Percentiles rank a stretch among this genome's conserved stretches.
phyloP scores from a whole-genome alignment of 1,140 invertebrate species.

The Listronotus oregonensis region DNA sequence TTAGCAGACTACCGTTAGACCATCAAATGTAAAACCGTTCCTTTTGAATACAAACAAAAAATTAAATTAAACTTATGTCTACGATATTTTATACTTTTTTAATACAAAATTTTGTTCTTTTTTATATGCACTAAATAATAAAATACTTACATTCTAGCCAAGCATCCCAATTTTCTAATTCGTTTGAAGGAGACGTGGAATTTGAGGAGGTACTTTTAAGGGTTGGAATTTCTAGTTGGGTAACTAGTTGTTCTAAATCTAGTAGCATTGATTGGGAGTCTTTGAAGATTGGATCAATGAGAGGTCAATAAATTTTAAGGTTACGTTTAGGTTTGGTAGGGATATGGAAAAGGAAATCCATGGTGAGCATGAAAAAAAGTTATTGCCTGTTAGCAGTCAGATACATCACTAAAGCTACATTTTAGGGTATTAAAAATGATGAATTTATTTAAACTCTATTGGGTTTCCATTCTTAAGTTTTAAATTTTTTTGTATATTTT shows the following conservation, averaged over 20 bases:
- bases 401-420: constrained; percentile 16
- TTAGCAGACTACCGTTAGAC: too few species aligned
- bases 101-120: too few species aligned
- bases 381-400: neutral
- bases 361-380: constrained; percentile 45
- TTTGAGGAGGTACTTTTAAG: constrained; percentile 27
- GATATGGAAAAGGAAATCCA: constrained; percentile 42
- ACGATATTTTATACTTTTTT: too few species aligned
- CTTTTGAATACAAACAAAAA: too few species aligned
- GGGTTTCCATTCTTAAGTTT: too few species aligned
- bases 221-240: constrained; percentile 48
- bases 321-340: constrained; percentile 41
- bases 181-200: constrained; percentile 33
- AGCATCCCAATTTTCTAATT: constrained; percentile 50
- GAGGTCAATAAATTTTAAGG: constrained; percentile 24
- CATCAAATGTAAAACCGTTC: too few species aligned
- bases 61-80: too few species aligned
- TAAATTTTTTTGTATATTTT: too few species aligned
- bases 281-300: constrained; percentile 20
- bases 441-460: too few species aligned
- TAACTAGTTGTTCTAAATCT: constrained; percentile 53
- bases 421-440: too few species aligned
- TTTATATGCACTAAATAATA: too few species aligned
- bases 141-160: constrained; percentile 53
- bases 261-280: constrained; percentile 47